Percentiles rank a stretch among this genome's conserved stretches.
Conservation (phyloP, 2,888 invertebrate genomes). For the Stegophylla sp. region DNA sequence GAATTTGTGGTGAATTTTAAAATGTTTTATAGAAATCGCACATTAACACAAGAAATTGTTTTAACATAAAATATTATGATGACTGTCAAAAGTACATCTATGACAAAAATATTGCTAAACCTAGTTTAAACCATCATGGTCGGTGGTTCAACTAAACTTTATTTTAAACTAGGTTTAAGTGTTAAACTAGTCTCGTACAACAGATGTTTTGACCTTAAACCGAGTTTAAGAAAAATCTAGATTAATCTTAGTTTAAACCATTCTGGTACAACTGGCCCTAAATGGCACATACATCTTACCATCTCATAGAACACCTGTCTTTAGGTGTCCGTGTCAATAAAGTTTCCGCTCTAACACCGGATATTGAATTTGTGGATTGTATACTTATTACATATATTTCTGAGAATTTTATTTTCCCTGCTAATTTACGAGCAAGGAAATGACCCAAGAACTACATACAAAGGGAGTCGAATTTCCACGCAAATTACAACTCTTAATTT, state of each 20-base stretch:
- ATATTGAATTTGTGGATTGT: no score
- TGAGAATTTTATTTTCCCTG: no score
- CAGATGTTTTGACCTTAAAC: neutral
- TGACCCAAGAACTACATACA: no score
- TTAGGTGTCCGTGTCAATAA: no score
- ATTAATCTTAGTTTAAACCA: constrained; percentile 3
- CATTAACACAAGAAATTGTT: neutral
- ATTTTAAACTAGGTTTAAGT: neutral
- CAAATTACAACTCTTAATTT: no score
- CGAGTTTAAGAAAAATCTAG: neutral
- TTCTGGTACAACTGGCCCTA: constrained; percentile 5
- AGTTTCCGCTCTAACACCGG: no score
- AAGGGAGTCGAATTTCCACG: no score
- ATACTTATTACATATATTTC: no score
- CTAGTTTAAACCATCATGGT: neutral
- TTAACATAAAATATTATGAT: neutral
- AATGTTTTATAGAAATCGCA: no score
- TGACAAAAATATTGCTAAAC: neutral
- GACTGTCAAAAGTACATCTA: neutral
- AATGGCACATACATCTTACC: no score
- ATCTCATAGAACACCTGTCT: no score
- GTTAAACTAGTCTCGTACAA: neutral
- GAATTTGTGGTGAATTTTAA: neutral
- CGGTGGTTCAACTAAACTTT: neutral
- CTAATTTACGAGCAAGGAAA: no score